These are phyloP conservation scores for Anthopleura xanthogrammica DNA, from an alignment of 92 coral and sea anemone genomes.

Conservation along the genomic window DNA sequence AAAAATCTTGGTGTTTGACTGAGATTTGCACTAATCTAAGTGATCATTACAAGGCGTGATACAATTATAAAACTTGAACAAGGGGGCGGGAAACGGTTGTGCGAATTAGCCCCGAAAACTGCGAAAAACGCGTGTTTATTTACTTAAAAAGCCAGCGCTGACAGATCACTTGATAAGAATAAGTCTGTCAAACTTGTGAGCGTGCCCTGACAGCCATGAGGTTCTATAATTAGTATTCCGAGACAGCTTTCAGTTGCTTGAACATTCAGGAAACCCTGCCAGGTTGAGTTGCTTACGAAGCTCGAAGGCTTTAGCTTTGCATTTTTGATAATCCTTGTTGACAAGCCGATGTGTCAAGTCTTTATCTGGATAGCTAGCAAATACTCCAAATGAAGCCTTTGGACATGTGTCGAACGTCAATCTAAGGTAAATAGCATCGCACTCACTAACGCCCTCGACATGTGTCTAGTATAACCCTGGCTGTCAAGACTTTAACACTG, in stretches of 20 bases:
- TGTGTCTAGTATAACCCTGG: conserved; percentile 30
- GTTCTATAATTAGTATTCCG: conserved; percentile 29
- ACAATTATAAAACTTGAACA: conserved; percentile 44
- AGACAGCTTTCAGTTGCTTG: conserved; percentile 27
- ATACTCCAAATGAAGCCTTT: conserved; percentile 17
- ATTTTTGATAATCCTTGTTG: conserved; percentile 42
- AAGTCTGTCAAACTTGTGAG: conserved; percentile 16
- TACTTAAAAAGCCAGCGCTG: conserved; percentile 43
- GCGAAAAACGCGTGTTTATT: conserved; percentile 60
- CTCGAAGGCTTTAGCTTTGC: conserved; percentile 15
- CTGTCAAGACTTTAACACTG: conserved; percentile 31
- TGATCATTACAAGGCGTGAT: conserved; percentile 36
- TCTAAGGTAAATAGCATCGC: conserved; percentile 31
- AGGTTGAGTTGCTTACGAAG: conserved; percentile 6
- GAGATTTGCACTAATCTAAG: conserved; percentile 18
- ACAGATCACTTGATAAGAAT: conserved; percentile 39
- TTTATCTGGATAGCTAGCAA: conserved; percentile 33
- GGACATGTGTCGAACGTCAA: conserved; percentile 40
- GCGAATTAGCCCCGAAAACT: conserved; percentile 55
- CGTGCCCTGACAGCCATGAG: neutral
- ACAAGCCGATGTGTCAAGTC: conserved; percentile 35
- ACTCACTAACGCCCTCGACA: conserved; percentile 40
- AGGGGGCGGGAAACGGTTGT: conserved; percentile 66
- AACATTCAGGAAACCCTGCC: conserved; percentile 16
- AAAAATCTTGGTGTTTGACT: conserved; percentile 3